Conservation (phyloP, 2,113 vertebrate genomes). For the Genyomyrus donnyi region DNA sequence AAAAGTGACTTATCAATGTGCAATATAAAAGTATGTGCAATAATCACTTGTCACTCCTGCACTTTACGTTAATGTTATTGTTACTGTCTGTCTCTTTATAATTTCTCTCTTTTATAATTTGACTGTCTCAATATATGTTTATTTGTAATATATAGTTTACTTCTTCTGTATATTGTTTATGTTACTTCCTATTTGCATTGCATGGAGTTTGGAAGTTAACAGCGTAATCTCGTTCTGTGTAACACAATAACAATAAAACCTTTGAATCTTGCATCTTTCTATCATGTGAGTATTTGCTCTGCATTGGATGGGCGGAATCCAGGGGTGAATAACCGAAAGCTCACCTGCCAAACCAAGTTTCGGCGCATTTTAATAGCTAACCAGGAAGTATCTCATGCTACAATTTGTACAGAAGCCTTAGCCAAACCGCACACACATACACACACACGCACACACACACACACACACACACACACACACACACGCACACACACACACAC, state of each 20-base stretch:
- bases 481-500: neutral
- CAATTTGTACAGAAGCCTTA: neutral
- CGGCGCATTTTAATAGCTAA: neutral
- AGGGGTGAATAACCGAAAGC: neutral
- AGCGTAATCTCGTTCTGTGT: neutral
- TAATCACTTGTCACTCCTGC: neutral
- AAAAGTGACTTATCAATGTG: neutral
- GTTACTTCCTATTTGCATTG: neutral
- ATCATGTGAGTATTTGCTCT: neutral
- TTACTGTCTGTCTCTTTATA: neutral
- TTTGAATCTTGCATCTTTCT: neutral
- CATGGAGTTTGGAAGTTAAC: neutral
- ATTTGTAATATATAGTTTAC: neutral
- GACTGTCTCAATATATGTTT: neutral
- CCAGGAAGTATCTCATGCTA: neutral
- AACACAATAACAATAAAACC: neutral
- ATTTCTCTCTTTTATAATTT: neutral
- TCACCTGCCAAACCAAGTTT: neutral
- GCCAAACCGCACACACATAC: neutral
- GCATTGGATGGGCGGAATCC: neutral
- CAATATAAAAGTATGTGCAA: neutral
- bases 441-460: neutral
- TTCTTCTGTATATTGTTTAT: neutral
- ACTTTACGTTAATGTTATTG: neutral
- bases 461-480: neutral